A percentile compares a stretch with the other conserved stretches of the same genome.
These are phyloP conservation scores for Montifringilla adamsi DNA, from an alignment of 2,113 vertebrate species.

Conservation along the genomic window DNA sequence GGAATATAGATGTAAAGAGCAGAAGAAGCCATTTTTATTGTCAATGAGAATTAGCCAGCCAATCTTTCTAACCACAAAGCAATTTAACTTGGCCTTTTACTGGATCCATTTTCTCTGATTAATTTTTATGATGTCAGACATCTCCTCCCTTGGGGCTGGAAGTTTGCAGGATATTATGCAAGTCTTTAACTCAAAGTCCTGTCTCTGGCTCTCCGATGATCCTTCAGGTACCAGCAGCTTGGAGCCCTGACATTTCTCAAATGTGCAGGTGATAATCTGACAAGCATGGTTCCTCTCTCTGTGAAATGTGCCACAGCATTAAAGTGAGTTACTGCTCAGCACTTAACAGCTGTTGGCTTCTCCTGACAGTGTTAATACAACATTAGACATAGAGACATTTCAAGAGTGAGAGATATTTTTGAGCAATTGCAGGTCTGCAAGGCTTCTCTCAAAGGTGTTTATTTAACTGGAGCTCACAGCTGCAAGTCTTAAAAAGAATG, in stretches of 20 bases:
- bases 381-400: background rate
- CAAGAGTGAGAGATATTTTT: background rate
- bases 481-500: background rate
- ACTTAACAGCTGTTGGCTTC: background rate
- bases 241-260: background rate
- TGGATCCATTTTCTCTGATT: slow-evolving; percentile 25
- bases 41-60: slow-evolving; percentile 14
- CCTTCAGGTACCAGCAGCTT: background rate
- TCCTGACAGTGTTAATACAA: background rate
- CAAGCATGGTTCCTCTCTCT: background rate
- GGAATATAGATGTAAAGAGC: background rate
- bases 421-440: background rate
- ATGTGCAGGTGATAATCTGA: background rate
- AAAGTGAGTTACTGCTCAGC: background rate
- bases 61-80: slow-evolving; percentile 25
- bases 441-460: background rate
- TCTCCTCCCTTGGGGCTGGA: background rate
- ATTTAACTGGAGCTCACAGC: background rate
- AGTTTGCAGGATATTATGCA: background rate
- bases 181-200: background rate
- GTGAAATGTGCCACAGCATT: background rate
- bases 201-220: background rate
- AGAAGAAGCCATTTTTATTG: background rate
- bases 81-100: slow-evolving; percentile 45
- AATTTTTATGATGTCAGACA: slow-evolving; percentile 25